phyloP scores from a whole-genome alignment of 2,113 vertebrate species.

The Struthio camelus region DNA sequence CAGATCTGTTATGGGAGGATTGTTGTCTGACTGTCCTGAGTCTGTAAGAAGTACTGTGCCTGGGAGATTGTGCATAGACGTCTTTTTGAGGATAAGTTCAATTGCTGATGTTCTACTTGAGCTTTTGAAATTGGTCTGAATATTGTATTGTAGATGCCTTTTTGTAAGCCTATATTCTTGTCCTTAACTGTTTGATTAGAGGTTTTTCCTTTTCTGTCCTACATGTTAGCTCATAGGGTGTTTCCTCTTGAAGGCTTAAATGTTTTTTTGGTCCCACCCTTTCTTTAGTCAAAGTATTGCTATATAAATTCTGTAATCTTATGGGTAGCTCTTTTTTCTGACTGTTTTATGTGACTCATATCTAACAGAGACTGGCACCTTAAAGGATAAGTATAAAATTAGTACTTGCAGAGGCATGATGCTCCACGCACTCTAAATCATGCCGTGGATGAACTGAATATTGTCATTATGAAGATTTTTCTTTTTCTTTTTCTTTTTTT shows the following conservation, averaged over 20 bases:
- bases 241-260: background rate
- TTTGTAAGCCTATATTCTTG: background rate
- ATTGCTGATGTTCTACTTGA: background rate
- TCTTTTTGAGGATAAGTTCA: background rate
- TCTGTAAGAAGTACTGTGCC: accelerated
- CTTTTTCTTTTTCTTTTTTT: background rate
- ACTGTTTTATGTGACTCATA: background rate
- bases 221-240: background rate
- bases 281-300: background rate
- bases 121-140: background rate
- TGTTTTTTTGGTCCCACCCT: background rate
- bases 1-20: background rate
- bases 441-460: accelerated
- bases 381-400: background rate
- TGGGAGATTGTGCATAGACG: accelerated
- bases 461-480: background rate
- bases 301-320: background rate
- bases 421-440: background rate
- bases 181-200: background rate
- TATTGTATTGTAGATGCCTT: background rate
- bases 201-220: background rate
- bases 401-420: background rate
- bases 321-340: background rate
- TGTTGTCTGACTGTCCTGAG: accelerated
- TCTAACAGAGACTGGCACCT: background rate